Evolutionary conservation across 2,113 vertebrate genomes (phyloP).

Genomic region (Chitala chitala): DNA sequence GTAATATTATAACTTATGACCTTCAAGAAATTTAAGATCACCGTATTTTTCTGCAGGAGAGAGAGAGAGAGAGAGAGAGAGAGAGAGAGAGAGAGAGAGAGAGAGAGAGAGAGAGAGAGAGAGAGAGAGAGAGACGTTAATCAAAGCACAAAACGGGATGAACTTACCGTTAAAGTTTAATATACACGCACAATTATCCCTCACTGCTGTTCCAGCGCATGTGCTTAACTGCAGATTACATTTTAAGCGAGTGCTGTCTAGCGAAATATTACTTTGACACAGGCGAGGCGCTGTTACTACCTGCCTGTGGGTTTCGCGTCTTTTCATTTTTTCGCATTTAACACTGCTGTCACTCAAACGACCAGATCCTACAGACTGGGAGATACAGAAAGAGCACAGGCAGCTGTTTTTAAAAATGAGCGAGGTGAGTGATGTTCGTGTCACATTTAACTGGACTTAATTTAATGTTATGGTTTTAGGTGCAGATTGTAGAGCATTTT

Average conservation of each 20-base stretch:
- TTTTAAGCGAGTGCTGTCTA: neutral
- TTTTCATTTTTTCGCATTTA: slow-evolving; percentile 6
- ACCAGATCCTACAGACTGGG: neutral
- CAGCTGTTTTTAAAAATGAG: slow-evolving; percentile 27
- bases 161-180: neutral
- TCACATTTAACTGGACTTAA: slow-evolving; percentile 9
- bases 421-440: slow-evolving; percentile 25
- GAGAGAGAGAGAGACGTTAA: neutral
- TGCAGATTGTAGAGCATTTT: slow-evolving; percentile 1
- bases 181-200: neutral
- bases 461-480: neutral
- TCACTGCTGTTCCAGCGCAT: too few relatives aligned
- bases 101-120: neutral
- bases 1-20: too few relatives aligned
- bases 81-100: slow-evolving; percentile 18
- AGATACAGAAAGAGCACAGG: neutral
- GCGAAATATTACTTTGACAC: slow-evolving; percentile 9
- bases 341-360: neutral
- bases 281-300: slow-evolving; percentile 9
- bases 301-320: neutral
- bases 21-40: too few relatives aligned
- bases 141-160: neutral
- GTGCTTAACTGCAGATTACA: neutral
- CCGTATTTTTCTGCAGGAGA: neutral
- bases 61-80: slow-evolving; percentile 25